Evolutionary conservation across 2,888 invertebrate species (phyloP).

Genomic region (Cotesia congregata): DNA sequence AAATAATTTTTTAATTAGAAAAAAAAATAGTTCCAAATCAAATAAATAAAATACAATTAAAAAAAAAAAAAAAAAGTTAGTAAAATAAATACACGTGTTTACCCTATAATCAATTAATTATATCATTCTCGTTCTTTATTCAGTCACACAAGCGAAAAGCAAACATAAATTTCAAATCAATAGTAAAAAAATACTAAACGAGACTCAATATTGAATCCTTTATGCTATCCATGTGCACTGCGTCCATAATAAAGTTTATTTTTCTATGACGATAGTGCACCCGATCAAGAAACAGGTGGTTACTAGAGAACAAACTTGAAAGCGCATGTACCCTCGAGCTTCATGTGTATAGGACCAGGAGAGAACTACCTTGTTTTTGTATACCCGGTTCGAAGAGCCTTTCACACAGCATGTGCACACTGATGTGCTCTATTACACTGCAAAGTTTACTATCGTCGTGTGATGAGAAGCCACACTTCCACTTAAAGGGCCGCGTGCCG

Average conservation of each 20-base stretch:
- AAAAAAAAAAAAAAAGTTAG: too few species aligned
- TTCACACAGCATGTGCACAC: neutral
- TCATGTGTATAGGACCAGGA: neutral
- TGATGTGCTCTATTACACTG: neutral
- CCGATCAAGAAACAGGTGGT: constrained; percentile 67
- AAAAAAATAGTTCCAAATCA: too few species aligned
- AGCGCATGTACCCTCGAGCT: neutral
- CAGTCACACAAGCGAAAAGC: neutral
- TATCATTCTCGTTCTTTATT: neutral
- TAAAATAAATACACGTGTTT: too few species aligned
- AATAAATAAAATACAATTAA: too few species aligned
- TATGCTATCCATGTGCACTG: constrained; percentile 38
- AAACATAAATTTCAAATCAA: neutral
- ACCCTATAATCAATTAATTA: neutral
- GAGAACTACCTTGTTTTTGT: constrained; percentile 29
- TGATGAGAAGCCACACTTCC: constrained; percentile 54
- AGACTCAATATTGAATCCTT: neutral
- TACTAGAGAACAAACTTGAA: constrained; percentile 54
- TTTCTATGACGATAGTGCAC: neutral
- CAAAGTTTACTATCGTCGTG: constrained; percentile 46
- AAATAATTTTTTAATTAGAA: too few species aligned
- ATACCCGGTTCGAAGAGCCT: neutral
- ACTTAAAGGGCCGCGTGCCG: constrained; percentile 70
- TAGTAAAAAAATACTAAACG: neutral
- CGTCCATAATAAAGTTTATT: constrained; percentile 35